Evolutionary conservation across 2,113 vertebrate species (phyloP), one percentile per base, ranked within the genome.

Genomic region (Callaeas wilsoni): DNA sequence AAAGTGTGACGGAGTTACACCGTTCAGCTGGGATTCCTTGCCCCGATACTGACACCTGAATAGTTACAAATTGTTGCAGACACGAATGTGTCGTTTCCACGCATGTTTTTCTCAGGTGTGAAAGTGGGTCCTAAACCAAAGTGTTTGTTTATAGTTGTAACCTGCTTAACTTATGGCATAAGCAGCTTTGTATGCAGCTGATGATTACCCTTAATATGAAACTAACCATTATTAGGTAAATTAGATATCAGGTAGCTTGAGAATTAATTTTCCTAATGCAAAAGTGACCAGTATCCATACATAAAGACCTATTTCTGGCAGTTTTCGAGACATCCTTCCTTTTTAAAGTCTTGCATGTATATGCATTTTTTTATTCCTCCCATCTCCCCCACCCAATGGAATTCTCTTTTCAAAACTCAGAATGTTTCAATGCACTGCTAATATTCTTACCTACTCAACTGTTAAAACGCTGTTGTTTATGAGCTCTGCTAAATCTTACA

Each of bases 11-110:
- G 50, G 33, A 78, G 50, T 16, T 32, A 52, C 56, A 25, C 2
- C 62, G 33, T 32, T 56, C 68, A 30, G 0, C 42, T 9, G 2
- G 1, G 42, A 65, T 16, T n/a, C n/a, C n/a, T n/a, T n/a, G n/a
- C n/a, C n/a, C n/a, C n/a, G n/a, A n/a, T n/a, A n/a, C n/a, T n/a
- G n/a, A n/a, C n/a, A 26, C 37, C n/a, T 27, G 27, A 74, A 46
- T 39, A 68, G 82, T 35, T 11, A 42, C n/a, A 57, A 67, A 68
- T 26, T 71, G 41, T 22, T 35, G 14, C 8, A 68, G 7, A 7
- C 14, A 12, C 5, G 14, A 57, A 55, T 3, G 12, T 25, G 44
- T 53, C 12, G 14, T 33, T 84, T 27, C 65, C 46, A 59, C 39
- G 4, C 2, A 17, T 1, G 11, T 10, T 55, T 29, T 47, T 49